A percentile compares a stretch with the other conserved stretches of the same genome.
These are phyloP conservation scores for Cryptotis parvus DNA, from an alignment of 2,113 vertebrate species.

Conservation along the genomic window DNA sequence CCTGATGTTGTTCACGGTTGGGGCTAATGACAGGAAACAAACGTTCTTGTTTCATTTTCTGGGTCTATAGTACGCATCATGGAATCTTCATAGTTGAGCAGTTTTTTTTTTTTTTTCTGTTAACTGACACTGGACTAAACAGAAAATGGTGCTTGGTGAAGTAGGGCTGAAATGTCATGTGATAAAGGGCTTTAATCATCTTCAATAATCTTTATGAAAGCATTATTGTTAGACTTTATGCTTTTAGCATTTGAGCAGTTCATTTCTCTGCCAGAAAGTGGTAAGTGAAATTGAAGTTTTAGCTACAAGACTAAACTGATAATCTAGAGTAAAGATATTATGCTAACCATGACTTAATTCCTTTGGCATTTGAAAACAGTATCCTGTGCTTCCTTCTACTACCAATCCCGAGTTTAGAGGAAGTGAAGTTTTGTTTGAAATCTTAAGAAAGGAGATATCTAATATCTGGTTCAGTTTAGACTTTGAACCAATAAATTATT, in stretches of 20 bases:
- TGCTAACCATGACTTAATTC: conserved; percentile 60
- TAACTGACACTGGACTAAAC: conserved; percentile 31
- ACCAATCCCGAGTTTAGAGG: background rate
- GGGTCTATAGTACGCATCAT: conserved; percentile 21
- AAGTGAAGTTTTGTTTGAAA: conserved; percentile 20
- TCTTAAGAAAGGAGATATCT: background rate
- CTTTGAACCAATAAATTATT: background rate
- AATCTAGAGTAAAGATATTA: conserved; percentile 56
- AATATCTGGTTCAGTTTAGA: background rate
- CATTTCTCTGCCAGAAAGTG: conserved; percentile 17
- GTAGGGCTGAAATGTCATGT: background rate
- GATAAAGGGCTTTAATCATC: background rate
- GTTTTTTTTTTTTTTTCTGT: conserved; percentile 13
- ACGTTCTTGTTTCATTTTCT: conserved; percentile 52
- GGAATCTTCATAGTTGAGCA: conserved; percentile 57
- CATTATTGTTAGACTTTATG: background rate
- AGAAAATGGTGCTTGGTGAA: conserved; percentile 6
- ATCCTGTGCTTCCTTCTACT: background rate
- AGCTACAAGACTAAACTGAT: conserved; percentile 48
- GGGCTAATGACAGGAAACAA: background rate
- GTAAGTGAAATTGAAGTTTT: conserved; percentile 6
- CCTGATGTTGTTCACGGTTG: conserved; percentile 19
- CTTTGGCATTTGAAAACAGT: conserved; percentile 57
- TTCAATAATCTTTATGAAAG: background rate
- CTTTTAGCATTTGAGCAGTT: background rate